phyloP scores from a whole-genome alignment of 2,888 invertebrate genomes.

The Philhelius pedissequus region DNA sequence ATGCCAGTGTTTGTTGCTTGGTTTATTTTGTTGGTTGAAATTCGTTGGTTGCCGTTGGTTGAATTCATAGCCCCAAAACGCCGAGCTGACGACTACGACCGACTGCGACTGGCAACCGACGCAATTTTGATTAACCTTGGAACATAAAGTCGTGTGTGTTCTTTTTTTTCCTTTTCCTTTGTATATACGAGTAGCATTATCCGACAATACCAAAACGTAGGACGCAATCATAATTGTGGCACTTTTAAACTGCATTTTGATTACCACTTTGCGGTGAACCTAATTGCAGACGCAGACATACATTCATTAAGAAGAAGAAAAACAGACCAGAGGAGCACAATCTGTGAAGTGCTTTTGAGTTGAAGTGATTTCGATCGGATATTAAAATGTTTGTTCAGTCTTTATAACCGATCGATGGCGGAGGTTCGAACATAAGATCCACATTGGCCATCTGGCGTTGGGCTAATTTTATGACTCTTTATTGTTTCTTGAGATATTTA shows the following conservation, averaged over 20 bases:
- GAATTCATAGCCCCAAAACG: background rate
- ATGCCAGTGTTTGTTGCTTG: constrained; percentile 16
- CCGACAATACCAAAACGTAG: constrained; percentile 30
- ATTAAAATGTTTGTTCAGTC: background rate
- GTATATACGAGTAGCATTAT: background rate
- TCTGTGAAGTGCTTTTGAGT: constrained; percentile 20
- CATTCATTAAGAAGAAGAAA: background rate
- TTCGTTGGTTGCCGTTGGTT: no score
- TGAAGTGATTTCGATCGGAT: constrained; percentile 27
- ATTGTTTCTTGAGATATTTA: background rate
- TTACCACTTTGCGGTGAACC: constrained; percentile 54
- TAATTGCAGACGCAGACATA: constrained; percentile 28
- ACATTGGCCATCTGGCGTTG: background rate
- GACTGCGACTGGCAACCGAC: no score
- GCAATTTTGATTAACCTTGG: constrained; percentile 24
- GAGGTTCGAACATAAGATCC: background rate
- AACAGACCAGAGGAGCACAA: background rate
- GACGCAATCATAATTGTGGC: constrained; percentile 44
- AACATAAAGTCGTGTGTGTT: constrained; percentile 2
- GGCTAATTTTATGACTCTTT: background rate
- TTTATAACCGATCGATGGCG: background rate
- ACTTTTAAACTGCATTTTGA: constrained; percentile 60
- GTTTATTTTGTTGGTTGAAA: background rate
- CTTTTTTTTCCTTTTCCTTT: background rate
- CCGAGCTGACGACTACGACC: background rate